Percentiles rank a stretch among this genome's conserved stretches.
Conservation (phyloP, 1,140 invertebrate genomes). For the Cyclina sinensis region DNA sequence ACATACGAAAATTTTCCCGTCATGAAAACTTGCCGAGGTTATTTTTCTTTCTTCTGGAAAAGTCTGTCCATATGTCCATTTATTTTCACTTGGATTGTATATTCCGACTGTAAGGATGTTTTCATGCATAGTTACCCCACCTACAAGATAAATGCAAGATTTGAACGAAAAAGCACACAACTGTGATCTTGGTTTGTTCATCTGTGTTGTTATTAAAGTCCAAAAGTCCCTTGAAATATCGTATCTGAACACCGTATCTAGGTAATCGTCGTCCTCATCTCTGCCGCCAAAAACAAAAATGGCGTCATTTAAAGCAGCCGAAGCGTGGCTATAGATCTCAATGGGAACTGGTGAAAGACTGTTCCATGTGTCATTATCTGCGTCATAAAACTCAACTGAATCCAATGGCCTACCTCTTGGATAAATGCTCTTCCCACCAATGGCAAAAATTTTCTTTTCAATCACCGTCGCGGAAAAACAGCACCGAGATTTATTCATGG, state of each 20-base stretch:
- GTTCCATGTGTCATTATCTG: constrained; percentile 74
- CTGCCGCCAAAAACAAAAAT: constrained; percentile 79
- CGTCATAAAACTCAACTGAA: constrained; percentile 74
- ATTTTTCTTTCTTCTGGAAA: constrained; percentile 81
- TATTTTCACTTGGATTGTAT: constrained; percentile 76
- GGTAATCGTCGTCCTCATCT: constrained; percentile 72
- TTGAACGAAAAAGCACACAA: constrained; percentile 72
- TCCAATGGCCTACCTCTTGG: constrained; percentile 72
- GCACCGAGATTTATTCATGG: constrained; percentile 75
- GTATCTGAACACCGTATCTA: constrained; percentile 77
- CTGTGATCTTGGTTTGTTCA: constrained; percentile 75
- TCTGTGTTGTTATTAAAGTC: constrained; percentile 73
- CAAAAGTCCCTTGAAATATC: constrained; percentile 75
- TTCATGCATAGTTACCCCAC: constrained; percentile 72
- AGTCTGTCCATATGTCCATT: constrained; percentile 76
- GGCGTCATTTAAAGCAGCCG: constrained; percentile 68
- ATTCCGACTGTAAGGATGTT: constrained; percentile 76
- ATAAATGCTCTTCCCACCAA: constrained; percentile 78
- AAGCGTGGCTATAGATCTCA: constrained; percentile 76
- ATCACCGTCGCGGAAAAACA: constrained; percentile 71
- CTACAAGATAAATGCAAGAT: constrained; percentile 78
- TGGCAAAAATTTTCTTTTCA: constrained; percentile 74
- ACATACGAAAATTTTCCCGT: constrained; percentile 75
- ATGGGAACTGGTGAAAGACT: constrained; percentile 75
- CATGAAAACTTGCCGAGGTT: constrained; percentile 62